phyloP scores from a whole-genome alignment of 2,797 vertebrate species.

The Microcaecilia unicolor region DNA sequence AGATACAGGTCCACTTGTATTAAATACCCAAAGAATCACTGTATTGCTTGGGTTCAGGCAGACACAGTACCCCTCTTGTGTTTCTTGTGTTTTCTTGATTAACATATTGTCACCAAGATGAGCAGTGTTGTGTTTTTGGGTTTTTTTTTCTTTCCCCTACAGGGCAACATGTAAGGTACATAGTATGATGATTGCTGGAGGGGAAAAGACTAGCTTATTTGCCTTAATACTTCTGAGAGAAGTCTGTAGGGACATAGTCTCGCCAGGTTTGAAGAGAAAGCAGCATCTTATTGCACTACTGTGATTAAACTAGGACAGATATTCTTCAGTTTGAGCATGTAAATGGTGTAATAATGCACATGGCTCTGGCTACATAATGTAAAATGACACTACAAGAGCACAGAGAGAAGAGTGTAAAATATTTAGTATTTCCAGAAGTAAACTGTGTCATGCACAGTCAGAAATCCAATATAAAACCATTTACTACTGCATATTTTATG shows the following conservation, averaged over 20 bases:
- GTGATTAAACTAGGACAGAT: background rate
- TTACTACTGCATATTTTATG: too few relatives aligned
- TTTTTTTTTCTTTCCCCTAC: too few relatives aligned
- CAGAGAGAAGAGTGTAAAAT: rapidly evolving
- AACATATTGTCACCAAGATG: conserved; percentile 4
- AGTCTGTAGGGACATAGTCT: conserved; percentile 3
- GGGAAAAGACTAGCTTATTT: background rate
- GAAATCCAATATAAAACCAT: too few relatives aligned
- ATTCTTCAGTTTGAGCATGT: background rate
- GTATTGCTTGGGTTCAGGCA: too few relatives aligned
- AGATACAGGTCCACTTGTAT: too few relatives aligned
- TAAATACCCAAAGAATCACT: too few relatives aligned
- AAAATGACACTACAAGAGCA: background rate
- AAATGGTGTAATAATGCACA: background rate
- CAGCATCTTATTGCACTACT: conserved; percentile 4
- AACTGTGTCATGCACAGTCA: too few relatives aligned
- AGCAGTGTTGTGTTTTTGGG: background rate
- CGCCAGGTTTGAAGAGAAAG: conserved; percentile 9
- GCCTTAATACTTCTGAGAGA: background rate
- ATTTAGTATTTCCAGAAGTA: rapidly evolving
- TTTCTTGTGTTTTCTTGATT: conserved; percentile 1
- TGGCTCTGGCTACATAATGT: background rate
- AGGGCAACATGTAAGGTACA: conserved; percentile 10
- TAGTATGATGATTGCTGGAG: background rate
- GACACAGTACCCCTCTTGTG: too few relatives aligned